phyloP scores from a whole-genome alignment of 2,888 invertebrate species.

The Drosophila infuscata region DNA sequence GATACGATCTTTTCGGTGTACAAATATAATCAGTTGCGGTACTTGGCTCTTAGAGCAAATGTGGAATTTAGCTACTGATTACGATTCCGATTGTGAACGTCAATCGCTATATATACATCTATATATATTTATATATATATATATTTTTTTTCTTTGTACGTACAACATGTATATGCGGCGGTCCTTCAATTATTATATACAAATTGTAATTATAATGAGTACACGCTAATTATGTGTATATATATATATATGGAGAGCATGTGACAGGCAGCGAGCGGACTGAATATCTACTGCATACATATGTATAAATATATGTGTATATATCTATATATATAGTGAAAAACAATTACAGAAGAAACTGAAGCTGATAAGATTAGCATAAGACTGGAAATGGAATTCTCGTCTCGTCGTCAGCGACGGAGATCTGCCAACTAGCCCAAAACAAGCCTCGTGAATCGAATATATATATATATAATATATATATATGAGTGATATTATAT shows the following conservation, averaged over 20 bases:
- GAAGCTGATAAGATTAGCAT: conserved; percentile 50
- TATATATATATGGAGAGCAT: not conserved
- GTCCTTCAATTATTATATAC: not conserved
- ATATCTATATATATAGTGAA: conserved; percentile 3
- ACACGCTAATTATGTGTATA: not conserved
- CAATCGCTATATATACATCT: not conserved
- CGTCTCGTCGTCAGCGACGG: conserved; percentile 5
- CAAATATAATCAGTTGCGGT: not conserved
- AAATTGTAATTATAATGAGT: not conserved
- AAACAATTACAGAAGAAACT: conserved; percentile 11
- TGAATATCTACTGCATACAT: conserved; percentile 8
- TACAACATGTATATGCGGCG: not conserved
- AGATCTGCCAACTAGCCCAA: conserved; percentile 5
- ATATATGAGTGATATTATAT: not conserved
- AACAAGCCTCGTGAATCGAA: conserved; percentile 5
- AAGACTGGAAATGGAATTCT: conserved; percentile 24
- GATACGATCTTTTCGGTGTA: not conserved
- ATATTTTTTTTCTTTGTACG: not conserved
- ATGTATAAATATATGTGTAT: not conserved
- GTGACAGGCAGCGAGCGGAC: conserved; percentile 4
- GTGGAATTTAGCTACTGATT: not conserved
- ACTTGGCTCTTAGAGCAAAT: not conserved
- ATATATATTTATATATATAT: not conserved
- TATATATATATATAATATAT: not conserved
- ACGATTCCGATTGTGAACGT: not conserved